Evolutionary conservation across 1,140 invertebrate genomes (phyloP).

Genomic region (Drosophila triauraria): DNA sequence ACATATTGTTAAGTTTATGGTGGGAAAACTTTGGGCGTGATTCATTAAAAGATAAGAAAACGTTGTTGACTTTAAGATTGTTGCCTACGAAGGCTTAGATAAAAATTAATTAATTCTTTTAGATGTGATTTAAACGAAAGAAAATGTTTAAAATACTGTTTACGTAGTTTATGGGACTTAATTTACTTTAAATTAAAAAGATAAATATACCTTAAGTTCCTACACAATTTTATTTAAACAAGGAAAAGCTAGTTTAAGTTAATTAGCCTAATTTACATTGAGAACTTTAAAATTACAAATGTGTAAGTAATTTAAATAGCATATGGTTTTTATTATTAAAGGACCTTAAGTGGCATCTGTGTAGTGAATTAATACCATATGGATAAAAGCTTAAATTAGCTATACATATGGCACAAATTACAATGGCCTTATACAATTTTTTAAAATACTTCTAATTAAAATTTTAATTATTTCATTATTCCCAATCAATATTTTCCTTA

Average conservation of each 20-base stretch:
- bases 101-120: neutral
- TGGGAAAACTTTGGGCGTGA: constrained; percentile 4
- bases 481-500: neutral
- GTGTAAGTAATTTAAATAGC: neutral
- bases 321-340: neutral
- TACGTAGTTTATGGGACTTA: no score
- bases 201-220: no score
- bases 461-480: neutral
- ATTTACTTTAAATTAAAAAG: no score
- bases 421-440: neutral
- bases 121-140: neutral
- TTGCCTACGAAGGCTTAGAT: neutral
- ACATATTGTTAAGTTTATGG: neutral
- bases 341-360: neutral
- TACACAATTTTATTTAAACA: no score
- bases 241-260: no score
- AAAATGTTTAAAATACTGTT: neutral
- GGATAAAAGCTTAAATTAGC: neutral
- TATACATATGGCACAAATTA: neutral
- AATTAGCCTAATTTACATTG: no score
- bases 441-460: neutral
- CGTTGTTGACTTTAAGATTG: neutral
- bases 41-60: constrained; percentile 22
- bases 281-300: no score
- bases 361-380: neutral